Base-by-base conservation (phyloP, 2,888 invertebrate genomes). In the Epistrophella euchroma region DNA sequence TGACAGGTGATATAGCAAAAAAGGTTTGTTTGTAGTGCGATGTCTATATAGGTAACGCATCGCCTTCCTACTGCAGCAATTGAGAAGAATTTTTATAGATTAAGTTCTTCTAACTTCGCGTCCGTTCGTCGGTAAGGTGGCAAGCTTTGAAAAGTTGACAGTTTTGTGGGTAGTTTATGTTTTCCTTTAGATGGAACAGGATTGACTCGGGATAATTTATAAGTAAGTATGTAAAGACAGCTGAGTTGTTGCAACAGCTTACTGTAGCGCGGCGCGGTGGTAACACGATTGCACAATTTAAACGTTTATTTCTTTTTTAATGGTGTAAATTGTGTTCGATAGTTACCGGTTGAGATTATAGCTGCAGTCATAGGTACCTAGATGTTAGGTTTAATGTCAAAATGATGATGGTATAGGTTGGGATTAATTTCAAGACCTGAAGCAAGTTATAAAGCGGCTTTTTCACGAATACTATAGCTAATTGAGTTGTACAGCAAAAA, bases 111-210 rank as follows among this genome's bases (percentile, higher is more conserved):
- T 60, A n/a, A 22, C 35, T 2, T 25, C 25, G 4, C 32, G 32
- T 32, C 32, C 32, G 32, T 32, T 9, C 7, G 32, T 32, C 32
- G 32, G 32, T 32, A 6, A 11, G 3, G 1, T 28, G 64, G 45
- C 45, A 58, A 60, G 52, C 25, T 52, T 15, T 7, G 32, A 25
- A 47, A 66, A 35, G 47, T 66, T 66, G 66, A 47, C 66, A 66
- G 15, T 35, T 7, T 19, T 32, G 66, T 66, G 47, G 66, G 47
- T 66, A 66, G 66, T 47, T 66, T 66, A 35, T 66, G 47, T 66
- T 32, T 66, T 66, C 66, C 47, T 66, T n/a, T 4, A 37, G 25
- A 22, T n/a, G 43, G 3, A 66, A 47, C 66, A 47, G 47, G 47
- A 66, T 66, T 47, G 45, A 6, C 15, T 32, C 47, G 13, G 47